These are phyloP conservation scores for Pammene fasciana DNA, from an alignment of 2,888 invertebrate genomes.

Conservation along the genomic window DNA sequence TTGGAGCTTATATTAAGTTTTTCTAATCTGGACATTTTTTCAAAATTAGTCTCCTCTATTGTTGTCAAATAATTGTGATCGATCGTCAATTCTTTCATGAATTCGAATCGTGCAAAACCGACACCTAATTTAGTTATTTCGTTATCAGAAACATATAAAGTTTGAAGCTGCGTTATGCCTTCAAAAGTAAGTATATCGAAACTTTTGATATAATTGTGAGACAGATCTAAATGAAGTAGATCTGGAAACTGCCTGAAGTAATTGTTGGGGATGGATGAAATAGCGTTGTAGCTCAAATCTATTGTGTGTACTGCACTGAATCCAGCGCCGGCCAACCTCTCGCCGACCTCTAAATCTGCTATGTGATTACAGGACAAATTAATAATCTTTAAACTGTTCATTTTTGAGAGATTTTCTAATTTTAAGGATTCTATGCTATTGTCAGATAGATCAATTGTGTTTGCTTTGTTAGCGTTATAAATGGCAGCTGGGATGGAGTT, in stretches of 20 bases:
- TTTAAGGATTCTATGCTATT: slow-evolving; percentile 27
- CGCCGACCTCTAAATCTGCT: slow-evolving; percentile 20
- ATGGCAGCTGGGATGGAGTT: slow-evolving; percentile 20
- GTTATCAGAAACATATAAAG: slow-evolving; percentile 30
- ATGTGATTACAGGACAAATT: slow-evolving; percentile 29
- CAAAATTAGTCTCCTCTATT: slow-evolving; percentile 30
- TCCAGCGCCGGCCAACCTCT: not conserved
- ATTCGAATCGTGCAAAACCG: slow-evolving; percentile 31
- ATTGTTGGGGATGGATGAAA: slow-evolving; percentile 25
- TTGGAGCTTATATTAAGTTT: slow-evolving; percentile 32
- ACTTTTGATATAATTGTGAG: slow-evolving; percentile 32
- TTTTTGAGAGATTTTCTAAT: slow-evolving; percentile 16
- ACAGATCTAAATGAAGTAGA: slow-evolving; percentile 33
- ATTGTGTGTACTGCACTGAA: slow-evolving; percentile 13
- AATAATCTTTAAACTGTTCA: slow-evolving; percentile 1
- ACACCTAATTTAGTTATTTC: slow-evolving; percentile 29
- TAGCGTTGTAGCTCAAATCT: slow-evolving; percentile 34
- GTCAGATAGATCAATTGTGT: slow-evolving; percentile 10
- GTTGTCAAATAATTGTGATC: slow-evolving; percentile 29
- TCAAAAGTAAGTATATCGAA: slow-evolving; percentile 37
- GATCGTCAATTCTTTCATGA: slow-evolving; percentile 28
- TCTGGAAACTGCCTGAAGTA: slow-evolving; percentile 30
- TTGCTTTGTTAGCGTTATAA: slow-evolving; percentile 8
- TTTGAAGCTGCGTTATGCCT: slow-evolving; percentile 36
- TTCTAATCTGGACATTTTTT: slow-evolving; percentile 23